Evolutionary conservation across 1,140 invertebrate genomes (phyloP).

Genomic region (Mactra quadrangularis): DNA sequence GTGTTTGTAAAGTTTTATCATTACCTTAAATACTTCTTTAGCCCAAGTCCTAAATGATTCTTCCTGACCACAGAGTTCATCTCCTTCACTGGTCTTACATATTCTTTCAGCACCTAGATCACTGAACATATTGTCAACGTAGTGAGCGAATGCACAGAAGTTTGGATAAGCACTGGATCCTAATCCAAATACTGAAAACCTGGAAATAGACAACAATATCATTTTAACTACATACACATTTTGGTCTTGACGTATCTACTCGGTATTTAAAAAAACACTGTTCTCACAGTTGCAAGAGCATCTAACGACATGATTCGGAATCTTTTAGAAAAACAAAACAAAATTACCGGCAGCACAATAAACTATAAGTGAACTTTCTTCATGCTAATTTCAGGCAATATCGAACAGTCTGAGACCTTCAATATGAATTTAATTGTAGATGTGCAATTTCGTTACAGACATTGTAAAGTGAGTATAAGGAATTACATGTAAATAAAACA

Average conservation of each 20-base stretch:
- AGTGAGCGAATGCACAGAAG: constrained; percentile 97
- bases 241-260: constrained; percentile 71
- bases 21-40: constrained; percentile 93
- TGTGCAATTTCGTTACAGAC: too few species aligned
- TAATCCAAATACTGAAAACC: constrained; percentile 96
- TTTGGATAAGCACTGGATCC: constrained; percentile 98
- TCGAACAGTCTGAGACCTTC: too few species aligned
- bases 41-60: constrained; percentile 97
- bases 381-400: too few species aligned
- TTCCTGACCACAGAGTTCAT: constrained; percentile 98
- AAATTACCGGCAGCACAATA: too few species aligned
- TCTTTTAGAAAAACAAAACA: too few species aligned
- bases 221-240: constrained; percentile 77
- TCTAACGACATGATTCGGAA: too few species aligned
- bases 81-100: constrained; percentile 91
- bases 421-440: too few species aligned
- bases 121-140: constrained; percentile 94
- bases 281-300: too few species aligned
- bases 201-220: constrained; percentile 72
- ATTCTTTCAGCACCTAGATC: constrained; percentile 98
- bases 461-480: too few species aligned
- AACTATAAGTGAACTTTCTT: too few species aligned
- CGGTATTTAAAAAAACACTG: too few species aligned
- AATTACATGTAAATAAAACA: too few species aligned
- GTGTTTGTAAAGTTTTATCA: not conserved